Conservation (phyloP, 2,797 vertebrate genomes). For the Spheniscus humboldti region DNA sequence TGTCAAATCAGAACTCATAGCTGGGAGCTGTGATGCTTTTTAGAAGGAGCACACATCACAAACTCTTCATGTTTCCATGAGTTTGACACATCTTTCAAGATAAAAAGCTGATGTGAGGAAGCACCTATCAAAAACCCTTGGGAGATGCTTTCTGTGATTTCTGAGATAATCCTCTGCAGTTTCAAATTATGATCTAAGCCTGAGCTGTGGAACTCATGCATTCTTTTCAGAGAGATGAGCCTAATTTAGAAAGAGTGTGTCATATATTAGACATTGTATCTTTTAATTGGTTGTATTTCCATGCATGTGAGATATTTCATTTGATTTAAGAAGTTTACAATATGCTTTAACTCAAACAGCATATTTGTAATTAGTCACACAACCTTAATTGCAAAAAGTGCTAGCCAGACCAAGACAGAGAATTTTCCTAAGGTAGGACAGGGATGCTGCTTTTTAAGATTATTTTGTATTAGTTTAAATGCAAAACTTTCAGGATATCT, state of each 20-base stretch:
- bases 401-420: neutral
- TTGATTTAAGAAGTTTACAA: neutral
- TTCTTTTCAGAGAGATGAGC: neutral
- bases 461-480: neutral
- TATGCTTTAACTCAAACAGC: neutral
- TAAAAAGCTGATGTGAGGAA: neutral
- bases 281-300: neutral
- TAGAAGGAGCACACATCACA: neutral
- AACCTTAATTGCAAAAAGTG: neutral
- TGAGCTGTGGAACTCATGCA: neutral
- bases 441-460: neutral
- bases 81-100: neutral
- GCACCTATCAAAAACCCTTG: neutral
- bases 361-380: neutral
- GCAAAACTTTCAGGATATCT: neutral
- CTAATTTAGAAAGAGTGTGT: neutral
- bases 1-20: neutral
- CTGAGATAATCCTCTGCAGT: neutral
- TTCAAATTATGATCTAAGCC: neutral
- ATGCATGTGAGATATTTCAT: neutral
- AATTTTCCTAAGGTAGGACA: neutral
- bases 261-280: neutral
- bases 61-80: neutral
- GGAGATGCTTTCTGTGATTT: neutral
- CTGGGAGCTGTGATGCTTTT: neutral